A percentile compares a stretch with the other conserved stretches of the same genome.
Evolutionary conservation across 2,797 vertebrate genomes (phyloP).

Genomic region (Liparis tanakae): DNA sequence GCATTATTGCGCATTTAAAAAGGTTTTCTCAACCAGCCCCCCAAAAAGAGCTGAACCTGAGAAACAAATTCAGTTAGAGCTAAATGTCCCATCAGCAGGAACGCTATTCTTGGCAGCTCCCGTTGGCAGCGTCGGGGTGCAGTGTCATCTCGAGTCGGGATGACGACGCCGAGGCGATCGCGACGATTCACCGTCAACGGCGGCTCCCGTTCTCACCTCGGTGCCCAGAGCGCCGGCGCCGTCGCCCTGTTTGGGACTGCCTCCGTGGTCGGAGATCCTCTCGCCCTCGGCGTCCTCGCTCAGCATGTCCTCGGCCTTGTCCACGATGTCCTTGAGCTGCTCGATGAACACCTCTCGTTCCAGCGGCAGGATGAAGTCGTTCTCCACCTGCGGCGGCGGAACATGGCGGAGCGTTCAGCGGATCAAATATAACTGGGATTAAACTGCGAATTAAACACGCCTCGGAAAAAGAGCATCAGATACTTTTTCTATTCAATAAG

Average conservation of each 20-base stretch:
- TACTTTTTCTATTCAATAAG: not conserved
- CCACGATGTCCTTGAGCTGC: slow-evolving; percentile 98
- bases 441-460: slow-evolving; percentile 1
- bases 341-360: slow-evolving; percentile 97
- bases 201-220: slow-evolving; percentile 76
- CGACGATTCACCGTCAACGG: slow-evolving; percentile 40
- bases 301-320: slow-evolving; percentile 98
- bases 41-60: slow-evolving; percentile 28
- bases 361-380: slow-evolving; percentile 94
- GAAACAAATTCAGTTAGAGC: slow-evolving; percentile 46
- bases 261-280: slow-evolving; percentile 85
- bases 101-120: slow-evolving; percentile 49
- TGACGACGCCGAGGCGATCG: slow-evolving; percentile 28
- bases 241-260: slow-evolving; percentile 86
- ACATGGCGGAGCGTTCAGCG: not conserved
- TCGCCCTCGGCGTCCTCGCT: slow-evolving; percentile 93
- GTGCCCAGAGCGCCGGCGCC: slow-evolving; percentile 49
- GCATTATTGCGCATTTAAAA: slow-evolving; percentile 27
- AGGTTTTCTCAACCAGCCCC: slow-evolving; percentile 18
- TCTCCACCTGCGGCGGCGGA: slow-evolving; percentile 87
- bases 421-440: not conserved
- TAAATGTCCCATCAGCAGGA: slow-evolving; percentile 58
- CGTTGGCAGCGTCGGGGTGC: slow-evolving; percentile 34
- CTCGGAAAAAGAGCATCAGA: not conserved
- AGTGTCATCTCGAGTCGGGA: slow-evolving; percentile 56